phyloP scores from a whole-genome alignment of 2,888 invertebrate genomes.

The Meta bourneti region DNA sequence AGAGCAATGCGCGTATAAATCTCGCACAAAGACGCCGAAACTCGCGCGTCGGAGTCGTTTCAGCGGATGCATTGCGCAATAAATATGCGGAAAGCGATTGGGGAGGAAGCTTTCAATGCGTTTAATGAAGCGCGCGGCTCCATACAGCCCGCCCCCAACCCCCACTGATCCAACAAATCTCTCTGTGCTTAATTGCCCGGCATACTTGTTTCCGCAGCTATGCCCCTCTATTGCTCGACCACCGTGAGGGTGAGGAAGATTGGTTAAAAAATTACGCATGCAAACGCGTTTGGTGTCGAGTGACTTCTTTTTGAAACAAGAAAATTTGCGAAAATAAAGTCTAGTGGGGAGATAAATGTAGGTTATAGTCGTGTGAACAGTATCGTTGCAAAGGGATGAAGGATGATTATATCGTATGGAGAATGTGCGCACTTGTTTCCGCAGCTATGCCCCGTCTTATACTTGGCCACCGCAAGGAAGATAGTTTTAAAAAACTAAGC shows the following conservation, averaged over 20 bases:
- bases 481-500: too few relatives aligned
- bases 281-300: not conserved
- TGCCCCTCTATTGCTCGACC: constrained; percentile 12
- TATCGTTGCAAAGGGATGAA: too few relatives aligned
- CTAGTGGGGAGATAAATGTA: too few relatives aligned
- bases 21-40: constrained; percentile 29
- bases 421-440: too few relatives aligned
- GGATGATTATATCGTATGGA: too few relatives aligned
- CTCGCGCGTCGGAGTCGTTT: constrained; percentile 7
- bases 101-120: constrained; percentile 42
- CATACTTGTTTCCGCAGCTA: constrained; percentile 27
- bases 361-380: too few relatives aligned
- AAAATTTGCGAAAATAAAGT: too few relatives aligned
- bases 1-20: constrained; percentile 53
- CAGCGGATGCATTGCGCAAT: constrained; percentile 44
- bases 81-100: constrained; percentile 54
- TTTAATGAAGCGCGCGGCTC: constrained; percentile 64
- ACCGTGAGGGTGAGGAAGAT: not conserved
- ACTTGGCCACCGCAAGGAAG: too few relatives aligned
- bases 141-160: not conserved
- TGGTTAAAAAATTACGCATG: not conserved
- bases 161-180: constrained; percentile 45
- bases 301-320: too few relatives aligned
- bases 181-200: constrained; percentile 51
- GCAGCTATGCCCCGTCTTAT: too few relatives aligned